Evolutionary conservation across 2,797 vertebrate genomes (phyloP), one percentile per base, ranked within the genome.

Genomic region (Myotis vivesi): DNA sequence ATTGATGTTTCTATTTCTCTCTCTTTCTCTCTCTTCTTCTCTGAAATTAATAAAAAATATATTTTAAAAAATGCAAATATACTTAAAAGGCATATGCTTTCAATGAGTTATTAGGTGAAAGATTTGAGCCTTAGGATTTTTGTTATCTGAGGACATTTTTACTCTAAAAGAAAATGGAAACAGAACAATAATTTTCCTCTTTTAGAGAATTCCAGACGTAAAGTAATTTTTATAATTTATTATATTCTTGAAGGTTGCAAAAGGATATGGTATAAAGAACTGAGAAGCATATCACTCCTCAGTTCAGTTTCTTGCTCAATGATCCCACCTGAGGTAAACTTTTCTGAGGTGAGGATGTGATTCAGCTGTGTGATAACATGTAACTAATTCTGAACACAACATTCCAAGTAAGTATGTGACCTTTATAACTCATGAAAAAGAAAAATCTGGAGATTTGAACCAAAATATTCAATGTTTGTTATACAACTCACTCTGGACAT

Each of bases 71-170:
- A 89, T 57, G 33, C 73, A 92, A 87, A 80, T 73, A 49, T 8
- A 59, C 59, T 72, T 16, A 51, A 89, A 80, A 84, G 68, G 25
- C 7, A 71, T 33, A 51, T 55, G 33, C 46, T 49, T 57, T 89
- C 53, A 53, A 4, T 94, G 51, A 95, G 28, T 94, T 92, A 94
- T 69, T 82, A 88, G 75, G 46, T 85, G 22, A 81, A 53, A 80
- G 28, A 94, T 84, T 38, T 93, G 55, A 92, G 16, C 23, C 73
- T 77, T 80, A 62, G 8, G 22, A 12, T 25, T 80, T 84, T 92
- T n/a, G 4, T 28, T 62, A 44, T 22, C 51, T 22, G 13, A 92
- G 25, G 33, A 75, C 28, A 88, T 81, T 75, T 20, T 93, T 88
- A 76, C 53, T 82, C 13, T 75, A 41, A 95, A 86, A 96, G 36